A percentile compares a stretch with the other conserved stretches of the same genome.
These are phyloP conservation scores for Drosophila prolongata DNA, from an alignment of 2,888 invertebrate species.

Conservation along the genomic window DNA sequence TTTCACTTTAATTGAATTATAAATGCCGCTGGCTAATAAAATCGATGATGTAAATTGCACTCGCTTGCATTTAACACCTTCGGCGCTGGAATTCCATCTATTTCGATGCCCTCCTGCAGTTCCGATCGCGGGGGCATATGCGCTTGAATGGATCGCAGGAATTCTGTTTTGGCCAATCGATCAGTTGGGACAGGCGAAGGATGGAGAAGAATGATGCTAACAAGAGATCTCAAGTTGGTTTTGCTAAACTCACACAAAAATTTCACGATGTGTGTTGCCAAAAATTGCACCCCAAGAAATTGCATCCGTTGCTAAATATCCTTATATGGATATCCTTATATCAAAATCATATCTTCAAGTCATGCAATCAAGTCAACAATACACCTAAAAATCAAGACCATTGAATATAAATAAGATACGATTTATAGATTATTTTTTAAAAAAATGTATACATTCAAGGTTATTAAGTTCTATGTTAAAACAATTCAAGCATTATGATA, in stretches of 20 bases:
- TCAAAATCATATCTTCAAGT: too few relatives aligned
- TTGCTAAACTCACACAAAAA: not conserved
- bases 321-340: too few relatives aligned
- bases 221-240: not conserved
- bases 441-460: too few relatives aligned
- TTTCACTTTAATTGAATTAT: slow-evolving; percentile 75
- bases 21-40: slow-evolving; percentile 77
- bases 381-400: not conserved
- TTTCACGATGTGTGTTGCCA: too few relatives aligned
- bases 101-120: slow-evolving; percentile 42
- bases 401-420: not conserved
- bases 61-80: slow-evolving; percentile 79
- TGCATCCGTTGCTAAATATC: too few relatives aligned
- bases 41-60: slow-evolving; percentile 82
- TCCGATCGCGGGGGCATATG: slow-evolving; percentile 4
- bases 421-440: too few relatives aligned
- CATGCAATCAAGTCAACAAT: not conserved
- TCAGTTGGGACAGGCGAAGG: not conserved
- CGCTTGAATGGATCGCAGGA: not conserved
- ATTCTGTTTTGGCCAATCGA: not conserved
- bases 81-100: slow-evolving; percentile 73
- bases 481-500: too few relatives aligned
- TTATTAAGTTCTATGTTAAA: too few relatives aligned
- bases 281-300: too few relatives aligned
- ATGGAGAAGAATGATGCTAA: not conserved